Evolutionary conservation across 37 sponge, comb jelly and placozoan genomes (phyloP).

Genomic region (Halisarca cf. caerulea): DNA sequence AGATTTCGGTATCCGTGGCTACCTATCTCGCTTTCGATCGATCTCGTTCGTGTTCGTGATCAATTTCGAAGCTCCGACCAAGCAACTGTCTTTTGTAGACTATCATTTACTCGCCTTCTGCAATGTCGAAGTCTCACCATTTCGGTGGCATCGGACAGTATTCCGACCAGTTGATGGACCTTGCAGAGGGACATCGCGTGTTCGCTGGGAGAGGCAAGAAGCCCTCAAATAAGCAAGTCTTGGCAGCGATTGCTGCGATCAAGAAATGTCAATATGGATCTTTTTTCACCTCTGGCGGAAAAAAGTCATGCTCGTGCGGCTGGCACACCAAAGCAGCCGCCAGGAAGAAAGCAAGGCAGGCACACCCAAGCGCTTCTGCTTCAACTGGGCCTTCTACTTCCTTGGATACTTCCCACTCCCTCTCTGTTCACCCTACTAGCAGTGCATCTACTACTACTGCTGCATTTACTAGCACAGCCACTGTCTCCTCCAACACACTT

Average conservation of each 20-base stretch:
- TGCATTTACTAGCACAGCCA: not conserved
- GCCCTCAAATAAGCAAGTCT: slow-evolving; percentile 46
- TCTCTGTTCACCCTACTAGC: no score
- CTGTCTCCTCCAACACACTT: not conserved
- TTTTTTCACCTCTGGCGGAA: slow-evolving; percentile 19
- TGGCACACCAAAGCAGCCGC: slow-evolving; percentile 48
- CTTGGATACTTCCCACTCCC: no score
- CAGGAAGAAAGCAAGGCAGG: slow-evolving; percentile 41
- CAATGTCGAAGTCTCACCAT: slow-evolving; percentile 37
- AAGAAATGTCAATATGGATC: slow-evolving; percentile 35
- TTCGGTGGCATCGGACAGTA: slow-evolving; percentile 51
- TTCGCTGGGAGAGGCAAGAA: slow-evolving; percentile 47
- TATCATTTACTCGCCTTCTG: no score
- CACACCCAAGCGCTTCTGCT: slow-evolving; percentile 33
- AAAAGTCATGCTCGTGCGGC: slow-evolving; percentile 43
- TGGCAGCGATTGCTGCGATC: slow-evolving; percentile 44
- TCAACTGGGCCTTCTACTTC: no score
- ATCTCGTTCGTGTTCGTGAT: no score
- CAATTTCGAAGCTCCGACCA: no score
- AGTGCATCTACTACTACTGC: not conserved
- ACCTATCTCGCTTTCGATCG: no score
- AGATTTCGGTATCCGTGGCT: no score
- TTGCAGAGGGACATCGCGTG: slow-evolving; percentile 41
- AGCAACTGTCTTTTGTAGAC: no score
- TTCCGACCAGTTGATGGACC: slow-evolving; percentile 40